phyloP scores from a whole-genome alignment of 1,140 invertebrate genomes.

The Drosophila pandora region DNA sequence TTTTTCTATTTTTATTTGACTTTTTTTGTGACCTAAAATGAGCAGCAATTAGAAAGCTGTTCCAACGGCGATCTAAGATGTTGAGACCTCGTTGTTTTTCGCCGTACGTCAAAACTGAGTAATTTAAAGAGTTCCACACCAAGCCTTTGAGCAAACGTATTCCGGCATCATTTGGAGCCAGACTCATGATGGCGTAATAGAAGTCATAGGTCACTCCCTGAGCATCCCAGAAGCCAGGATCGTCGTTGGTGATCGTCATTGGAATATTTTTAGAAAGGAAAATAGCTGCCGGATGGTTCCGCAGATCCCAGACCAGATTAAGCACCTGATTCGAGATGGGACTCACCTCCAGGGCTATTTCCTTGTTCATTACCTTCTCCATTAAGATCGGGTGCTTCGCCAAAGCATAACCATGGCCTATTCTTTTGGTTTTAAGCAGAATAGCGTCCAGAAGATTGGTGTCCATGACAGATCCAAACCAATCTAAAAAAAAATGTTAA shows the following conservation, averaged over 20 bases:
- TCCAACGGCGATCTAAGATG: constrained; percentile 35
- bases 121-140: constrained; percentile 87
- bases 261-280: constrained; percentile 87
- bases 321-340: constrained; percentile 92
- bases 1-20: too few species aligned
- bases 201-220: constrained; percentile 88
- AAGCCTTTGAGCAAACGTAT: constrained; percentile 88
- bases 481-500: constrained; percentile 82
- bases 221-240: constrained; percentile 88
- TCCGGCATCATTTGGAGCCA: constrained; percentile 87
- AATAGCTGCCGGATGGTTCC: constrained; percentile 91
- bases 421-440: constrained; percentile 87
- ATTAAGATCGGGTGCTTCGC: constrained; percentile 90
- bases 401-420: constrained; percentile 88
- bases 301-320: constrained; percentile 88
- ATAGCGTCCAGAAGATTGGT: constrained; percentile 87
- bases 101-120: constrained; percentile 46
- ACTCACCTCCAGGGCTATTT: constrained; percentile 92
- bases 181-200: constrained; percentile 89
- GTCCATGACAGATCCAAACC: constrained; percentile 85
- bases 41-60: too few species aligned
- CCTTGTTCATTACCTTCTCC: constrained; percentile 85
- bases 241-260: constrained; percentile 88
- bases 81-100: constrained; percentile 52
- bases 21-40: too few species aligned